A percentile compares a stretch with the other conserved stretches of the same genome.
Conservation (phyloP, 2,113 vertebrate genomes). For the Myrmecophaga tridactyla region DNA sequence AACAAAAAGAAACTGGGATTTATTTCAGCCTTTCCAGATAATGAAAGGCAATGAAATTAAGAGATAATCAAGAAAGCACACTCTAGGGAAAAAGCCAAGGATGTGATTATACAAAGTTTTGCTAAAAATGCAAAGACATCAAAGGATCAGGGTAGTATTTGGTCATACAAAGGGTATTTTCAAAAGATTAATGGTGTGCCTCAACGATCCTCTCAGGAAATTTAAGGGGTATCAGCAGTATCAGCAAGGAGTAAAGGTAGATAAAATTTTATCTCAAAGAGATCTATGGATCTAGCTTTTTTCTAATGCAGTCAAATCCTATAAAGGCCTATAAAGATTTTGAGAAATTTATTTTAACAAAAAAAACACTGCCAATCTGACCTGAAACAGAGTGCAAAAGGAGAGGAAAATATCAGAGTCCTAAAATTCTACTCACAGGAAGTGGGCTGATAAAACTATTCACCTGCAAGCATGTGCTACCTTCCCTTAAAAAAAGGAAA, state of each 20-base stretch:
- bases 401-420: background rate
- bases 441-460: background rate
- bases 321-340: background rate
- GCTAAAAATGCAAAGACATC: background rate
- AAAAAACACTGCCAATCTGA: background rate
- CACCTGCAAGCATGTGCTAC: background rate
- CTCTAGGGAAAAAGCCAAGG: background rate
- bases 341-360: background rate
- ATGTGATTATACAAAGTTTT: background rate
- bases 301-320: background rate
- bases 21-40: background rate
- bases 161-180: background rate
- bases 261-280: background rate
- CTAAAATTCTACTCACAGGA: background rate
- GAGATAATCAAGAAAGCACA: background rate
- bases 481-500: background rate
- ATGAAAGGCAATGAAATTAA: background rate
- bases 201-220: background rate
- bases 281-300: background rate
- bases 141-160: background rate
- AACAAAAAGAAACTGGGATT: background rate
- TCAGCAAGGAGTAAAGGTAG: background rate
- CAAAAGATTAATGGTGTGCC: background rate
- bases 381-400: background rate
- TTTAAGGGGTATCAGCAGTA: background rate